Evolutionary conservation across 2,888 invertebrate genomes (phyloP).

Genomic region (Torymus auratus): DNA sequence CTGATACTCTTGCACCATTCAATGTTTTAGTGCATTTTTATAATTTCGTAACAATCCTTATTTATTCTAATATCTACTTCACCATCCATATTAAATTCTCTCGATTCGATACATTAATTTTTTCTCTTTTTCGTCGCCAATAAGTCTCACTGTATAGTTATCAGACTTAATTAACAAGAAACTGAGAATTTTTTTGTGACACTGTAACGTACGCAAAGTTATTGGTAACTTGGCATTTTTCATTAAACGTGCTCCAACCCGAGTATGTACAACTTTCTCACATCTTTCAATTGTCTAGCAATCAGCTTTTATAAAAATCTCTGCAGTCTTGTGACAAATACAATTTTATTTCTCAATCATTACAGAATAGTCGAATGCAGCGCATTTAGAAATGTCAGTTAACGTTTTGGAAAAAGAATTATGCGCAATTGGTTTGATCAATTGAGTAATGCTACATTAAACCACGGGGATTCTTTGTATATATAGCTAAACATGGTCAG

Average conservation of each 20-base stretch:
- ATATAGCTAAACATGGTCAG: constrained; percentile 62
- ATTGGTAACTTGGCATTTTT: constrained; percentile 55
- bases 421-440: constrained; percentile 34
- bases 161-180: constrained; percentile 55
- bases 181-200: constrained; percentile 53
- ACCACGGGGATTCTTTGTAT: constrained; percentile 43
- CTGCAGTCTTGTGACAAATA: constrained; percentile 57
- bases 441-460: constrained; percentile 47
- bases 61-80: constrained; percentile 52
- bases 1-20: constrained; percentile 48
- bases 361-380: constrained; percentile 43
- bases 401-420: constrained; percentile 27
- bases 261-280: constrained; percentile 31
- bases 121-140: constrained; percentile 40
- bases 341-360: constrained; percentile 43
- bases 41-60: constrained; percentile 54
- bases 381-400: constrained; percentile 39
- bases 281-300: constrained; percentile 45
- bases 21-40: constrained; percentile 44
- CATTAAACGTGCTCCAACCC: constrained; percentile 46
- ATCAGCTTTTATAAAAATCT: constrained; percentile 55
- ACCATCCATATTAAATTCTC: constrained; percentile 59
- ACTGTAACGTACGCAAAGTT: constrained; percentile 53
- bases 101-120: constrained; percentile 47
- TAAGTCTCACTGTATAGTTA: constrained; percentile 43